Conservation (phyloP, 64 coral and sea anemone genomes). For the Cladopsammia gracilis region DNA sequence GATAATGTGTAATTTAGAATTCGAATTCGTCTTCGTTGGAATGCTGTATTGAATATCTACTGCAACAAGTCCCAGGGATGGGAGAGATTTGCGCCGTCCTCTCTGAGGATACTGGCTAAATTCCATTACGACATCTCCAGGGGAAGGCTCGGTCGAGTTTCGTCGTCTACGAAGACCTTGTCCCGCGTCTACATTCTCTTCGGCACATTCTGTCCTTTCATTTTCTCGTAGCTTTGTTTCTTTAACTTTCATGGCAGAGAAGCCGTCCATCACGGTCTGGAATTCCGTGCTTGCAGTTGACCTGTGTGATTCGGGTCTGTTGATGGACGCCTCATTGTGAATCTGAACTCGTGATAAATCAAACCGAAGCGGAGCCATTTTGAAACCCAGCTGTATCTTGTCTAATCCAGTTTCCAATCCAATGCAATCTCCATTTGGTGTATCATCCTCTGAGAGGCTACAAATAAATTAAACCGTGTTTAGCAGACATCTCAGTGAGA, state of each 20-base stretch:
- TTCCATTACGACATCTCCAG: not conserved
- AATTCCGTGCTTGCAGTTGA: constrained; percentile 1
- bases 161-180: not conserved
- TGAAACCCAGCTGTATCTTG: too few species aligned
- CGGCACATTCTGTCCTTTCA: not conserved
- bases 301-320: too few species aligned
- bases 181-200: not conserved
- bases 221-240: not conserved
- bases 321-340: too few species aligned
- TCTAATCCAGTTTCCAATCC: too few species aligned
- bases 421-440: too few species aligned
- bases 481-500: too few species aligned
- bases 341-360: too few species aligned
- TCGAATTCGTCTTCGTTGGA: constrained; percentile 1
- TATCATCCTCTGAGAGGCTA: too few species aligned
- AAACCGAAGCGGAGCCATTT: too few species aligned
- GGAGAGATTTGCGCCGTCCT: not conserved
- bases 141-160: not conserved
- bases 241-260: not conserved
- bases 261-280: not conserved
- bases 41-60: constrained; percentile 7
- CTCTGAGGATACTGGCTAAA: not conserved
- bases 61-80: not conserved
- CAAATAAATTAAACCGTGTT: too few species aligned
- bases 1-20: not conserved